Base-by-base conservation (phyloP, 1,140 invertebrate species). In the Carcinoscorpius rotundicauda region DNA sequence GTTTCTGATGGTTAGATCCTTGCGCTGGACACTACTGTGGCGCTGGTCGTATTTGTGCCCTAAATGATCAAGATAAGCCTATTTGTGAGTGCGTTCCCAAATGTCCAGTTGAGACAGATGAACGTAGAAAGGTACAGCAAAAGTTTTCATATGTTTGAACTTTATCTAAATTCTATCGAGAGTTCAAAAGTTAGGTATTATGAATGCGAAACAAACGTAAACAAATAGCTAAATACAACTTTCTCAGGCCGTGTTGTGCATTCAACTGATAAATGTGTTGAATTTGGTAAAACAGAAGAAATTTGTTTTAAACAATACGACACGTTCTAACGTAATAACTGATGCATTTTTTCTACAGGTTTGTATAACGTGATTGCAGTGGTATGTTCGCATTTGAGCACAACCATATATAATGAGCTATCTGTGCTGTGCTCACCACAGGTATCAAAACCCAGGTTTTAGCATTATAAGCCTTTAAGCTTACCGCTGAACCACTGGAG, bases 11-110 rank as follows among this genome's bases (percentile, higher is more conserved):
- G 29, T 29, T 29, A 81, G 89, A 95, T 79, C 89, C 89, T 6
- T 97, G 93, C 76, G 76, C 83, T 66, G 84, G 87, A 63, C 89
- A 93, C 73, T 87, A 87, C 74, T 97, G 93, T 76, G 88, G 89
- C 64, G 89, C 91, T 69, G 93, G 93, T 61, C 84, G 87, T 73
- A 82, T 93, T 70, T 97, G 93, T 73, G 83, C 89, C 74, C 80
- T 93, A 67, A 76, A 76, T 6, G 82, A 85, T 62, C 61, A 68
- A 49, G 85, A 84, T 4, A 84, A 86, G 65, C 87, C 90, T 6
- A 81, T 86, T 70, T 97, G 93, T 76, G 84, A 88, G 67, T 97
- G 93, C 78, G 86, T 95, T 69, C 57, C 64, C 5, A 53, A 68
- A 49, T 68, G 67, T 29, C 64, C 62, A 3, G 56, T 58, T 8